Base-by-base conservation (phyloP, 2,888 invertebrate genomes). In the Brachyptera risi region DNA sequence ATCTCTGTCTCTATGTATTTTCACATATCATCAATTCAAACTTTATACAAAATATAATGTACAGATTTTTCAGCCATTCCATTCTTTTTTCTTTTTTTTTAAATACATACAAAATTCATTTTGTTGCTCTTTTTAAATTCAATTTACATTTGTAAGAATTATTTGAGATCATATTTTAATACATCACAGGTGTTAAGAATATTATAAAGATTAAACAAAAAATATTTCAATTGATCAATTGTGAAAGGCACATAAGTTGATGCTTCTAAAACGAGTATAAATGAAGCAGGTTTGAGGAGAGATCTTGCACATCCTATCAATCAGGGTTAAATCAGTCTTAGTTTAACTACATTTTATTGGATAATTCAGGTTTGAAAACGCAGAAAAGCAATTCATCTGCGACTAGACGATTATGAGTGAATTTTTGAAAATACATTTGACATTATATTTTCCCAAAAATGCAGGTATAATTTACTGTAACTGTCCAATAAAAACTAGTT, bases 161-260 rank as follows among this genome's bases (percentile, higher is more conserved):
- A 56, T 77, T 76, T 80, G 81, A 81, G 81, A 83, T 83, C 83
- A 82, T 80, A 79, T 79, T 81, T 57, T 81, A 82, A 82, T 81
- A 82, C 82, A 82, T 82, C 82, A 83, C 82, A 83, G 82, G 81
- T 80, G 80, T 81, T 79, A 77, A 75, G 71, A 78, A 76, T 44
- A 37, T 37, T 56, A 56, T 56, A 56, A 40, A 56, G 42, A 40
- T n/a, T 56, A 56, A 24, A 56, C 27, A 56, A 31, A 56, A 40
- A 56, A 24, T 56, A 37, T 37, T 56, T 56, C 23, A 23, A 44
- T 23, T 37, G 17, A 56, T 24, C 40, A n/a, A n/a, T 23, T 56
- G 42, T 19, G 42, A 37, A 21, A 24, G 26, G 42, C 40, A 31
- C 51, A 50, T 50, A n/a, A n/a, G n/a, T n/a, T n/a, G n/a, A n/a